A percentile compares a stretch with the other conserved stretches of the same genome.
phyloP scores from a whole-genome alignment of 1,140 invertebrate genomes.

The Drosophila suzukii region DNA sequence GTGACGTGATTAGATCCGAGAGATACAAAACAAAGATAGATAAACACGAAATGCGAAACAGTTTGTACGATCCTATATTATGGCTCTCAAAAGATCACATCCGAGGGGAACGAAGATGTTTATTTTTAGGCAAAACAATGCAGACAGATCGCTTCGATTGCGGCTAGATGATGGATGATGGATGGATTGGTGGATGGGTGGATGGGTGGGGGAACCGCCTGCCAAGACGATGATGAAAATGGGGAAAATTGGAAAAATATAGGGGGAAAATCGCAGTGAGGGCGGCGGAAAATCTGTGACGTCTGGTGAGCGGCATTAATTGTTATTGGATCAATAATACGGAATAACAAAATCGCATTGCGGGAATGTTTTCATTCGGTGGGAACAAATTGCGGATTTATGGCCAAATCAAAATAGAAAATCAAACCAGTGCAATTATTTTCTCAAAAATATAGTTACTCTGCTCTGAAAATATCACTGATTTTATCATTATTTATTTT shows the following conservation, averaged over 20 bases:
- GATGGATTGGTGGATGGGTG: conserved; percentile 28
- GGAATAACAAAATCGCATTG: conserved; percentile 42
- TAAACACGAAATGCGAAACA: conserved; percentile 37
- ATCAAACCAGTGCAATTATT: not conserved
- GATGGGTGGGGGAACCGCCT: conserved; percentile 1
- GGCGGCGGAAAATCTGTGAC: conserved; percentile 21
- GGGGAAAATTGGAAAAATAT: not conserved
- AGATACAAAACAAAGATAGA: conserved; percentile 9
- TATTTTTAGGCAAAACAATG: conserved; percentile 76
- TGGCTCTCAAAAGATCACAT: conserved; percentile 39
- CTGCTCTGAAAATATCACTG: not conserved
- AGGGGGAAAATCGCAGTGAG: conserved; percentile 6
- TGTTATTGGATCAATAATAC: conserved; percentile 48
- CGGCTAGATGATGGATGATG: conserved; percentile 64
- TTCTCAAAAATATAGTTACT: not conserved
- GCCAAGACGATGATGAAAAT: conserved; percentile 21
- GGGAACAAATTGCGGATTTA: conserved; percentile 11
- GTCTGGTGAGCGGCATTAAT: conserved; percentile 42
- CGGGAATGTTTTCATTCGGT: conserved; percentile 26
- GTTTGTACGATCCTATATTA: conserved; percentile 6
- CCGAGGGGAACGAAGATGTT: conserved; percentile 39
- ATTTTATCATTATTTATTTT: too few species aligned
- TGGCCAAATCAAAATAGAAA: conserved; percentile 20
- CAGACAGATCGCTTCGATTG: conserved; percentile 71
- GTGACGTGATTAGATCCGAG: conserved; percentile 50